Evolutionary conservation across 2,888 invertebrate species (phyloP).

Genomic region (Steinernema scapterisci): DNA sequence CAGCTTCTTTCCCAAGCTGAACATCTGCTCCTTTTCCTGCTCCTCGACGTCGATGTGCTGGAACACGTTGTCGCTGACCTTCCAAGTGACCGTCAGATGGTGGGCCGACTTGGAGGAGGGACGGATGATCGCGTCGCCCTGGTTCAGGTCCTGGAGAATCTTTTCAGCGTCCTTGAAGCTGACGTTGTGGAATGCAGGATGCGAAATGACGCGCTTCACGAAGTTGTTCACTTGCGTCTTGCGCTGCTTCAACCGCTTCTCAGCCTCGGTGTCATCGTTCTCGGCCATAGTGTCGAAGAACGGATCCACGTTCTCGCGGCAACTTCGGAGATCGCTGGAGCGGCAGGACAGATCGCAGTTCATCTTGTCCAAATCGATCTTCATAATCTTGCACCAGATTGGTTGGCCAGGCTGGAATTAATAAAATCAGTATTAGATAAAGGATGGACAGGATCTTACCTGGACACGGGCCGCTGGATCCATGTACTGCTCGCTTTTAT

Average conservation of each 20-base stretch:
- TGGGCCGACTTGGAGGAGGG: constrained; percentile 95
- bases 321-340: constrained; percentile 87
- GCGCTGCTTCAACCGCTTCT: constrained; percentile 79
- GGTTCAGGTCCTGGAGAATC: constrained; percentile 87
- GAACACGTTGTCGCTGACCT: constrained; percentile 88
- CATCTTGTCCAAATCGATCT: constrained; percentile 92
- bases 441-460: constrained; percentile 71
- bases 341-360: constrained; percentile 83
- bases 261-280: constrained; percentile 80
- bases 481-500: constrained; percentile 76
- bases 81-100: constrained; percentile 95
- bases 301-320: constrained; percentile 76
- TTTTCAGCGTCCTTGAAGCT: constrained; percentile 89
- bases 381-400: constrained; percentile 72
- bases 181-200: constrained; percentile 95
- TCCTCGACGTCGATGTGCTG: constrained; percentile 96
- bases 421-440: too few relatives aligned
- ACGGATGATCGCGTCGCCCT: constrained; percentile 92
- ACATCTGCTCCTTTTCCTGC: constrained; percentile 93
- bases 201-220: constrained; percentile 93
- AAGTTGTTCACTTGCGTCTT: constrained; percentile 70
- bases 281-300: constrained; percentile 88
- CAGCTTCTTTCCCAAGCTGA: constrained; percentile 85
- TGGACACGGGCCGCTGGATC: constrained; percentile 91
- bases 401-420: neutral